Evolutionary conservation across 2,888 invertebrate genomes (phyloP).

Genomic region (Acleris cristana): DNA sequence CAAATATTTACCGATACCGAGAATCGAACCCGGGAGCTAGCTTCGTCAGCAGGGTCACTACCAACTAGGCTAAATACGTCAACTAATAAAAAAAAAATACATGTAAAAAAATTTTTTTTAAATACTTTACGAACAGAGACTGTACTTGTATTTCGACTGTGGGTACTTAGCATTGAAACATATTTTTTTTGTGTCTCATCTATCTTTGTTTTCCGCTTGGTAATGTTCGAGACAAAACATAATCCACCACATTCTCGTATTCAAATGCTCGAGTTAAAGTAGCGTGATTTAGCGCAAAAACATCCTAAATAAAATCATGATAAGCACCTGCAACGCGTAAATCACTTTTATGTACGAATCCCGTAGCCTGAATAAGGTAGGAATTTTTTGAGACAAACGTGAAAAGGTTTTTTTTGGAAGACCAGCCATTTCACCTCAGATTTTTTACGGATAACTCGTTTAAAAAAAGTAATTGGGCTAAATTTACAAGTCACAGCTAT

Average conservation of each 20-base stretch:
- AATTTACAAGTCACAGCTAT: no score
- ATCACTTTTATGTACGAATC: conserved; percentile 35
- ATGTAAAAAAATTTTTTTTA: no score
- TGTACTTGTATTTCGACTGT: no score
- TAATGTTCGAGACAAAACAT: neutral
- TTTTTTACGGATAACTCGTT: no score
- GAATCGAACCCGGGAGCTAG: no score
- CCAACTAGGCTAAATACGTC: no score
- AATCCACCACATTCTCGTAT: conserved; percentile 2
- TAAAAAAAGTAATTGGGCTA: no score
- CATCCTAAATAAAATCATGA: conserved; percentile 37
- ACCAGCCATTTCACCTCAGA: neutral
- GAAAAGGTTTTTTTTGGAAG: conserved; percentile 9
- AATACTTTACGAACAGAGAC: no score
- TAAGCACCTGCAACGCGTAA: conserved; percentile 34
- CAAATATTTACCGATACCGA: no score
- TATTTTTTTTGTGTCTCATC: neutral
- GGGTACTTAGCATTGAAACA: no score
- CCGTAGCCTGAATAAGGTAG: conserved; percentile 20
- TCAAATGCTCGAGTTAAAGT: conserved; percentile 4
- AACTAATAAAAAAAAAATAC: no score
- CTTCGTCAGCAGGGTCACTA: no score
- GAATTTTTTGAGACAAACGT: conserved; percentile 27
- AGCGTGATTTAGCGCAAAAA: conserved; percentile 23
- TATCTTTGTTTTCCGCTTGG: neutral